These are phyloP conservation scores for Dysidea cf. avara DNA, from an alignment of 37 sponge, comb jelly and placozoan species.

Conservation along the genomic window DNA sequence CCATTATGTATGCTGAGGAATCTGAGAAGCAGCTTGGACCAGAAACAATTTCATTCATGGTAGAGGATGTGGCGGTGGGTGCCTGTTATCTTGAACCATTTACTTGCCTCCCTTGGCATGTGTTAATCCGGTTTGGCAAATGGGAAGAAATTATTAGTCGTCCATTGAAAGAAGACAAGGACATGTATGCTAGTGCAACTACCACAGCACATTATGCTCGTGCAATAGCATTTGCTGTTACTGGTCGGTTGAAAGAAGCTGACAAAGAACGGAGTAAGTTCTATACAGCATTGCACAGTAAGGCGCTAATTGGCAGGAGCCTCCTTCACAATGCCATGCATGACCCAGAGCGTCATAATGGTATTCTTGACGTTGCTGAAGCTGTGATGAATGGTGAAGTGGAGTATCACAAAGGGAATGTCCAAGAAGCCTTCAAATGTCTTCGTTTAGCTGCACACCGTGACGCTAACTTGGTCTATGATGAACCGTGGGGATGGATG, in stretches of 20 bases:
- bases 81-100: slow-evolving; percentile 45
- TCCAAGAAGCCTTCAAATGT: slow-evolving; percentile 40
- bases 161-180: slow-evolving; percentile 50
- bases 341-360: slow-evolving; percentile 36
- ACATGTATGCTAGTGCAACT: slow-evolving; percentile 26
- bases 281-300: slow-evolving; percentile 41
- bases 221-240: slow-evolving; percentile 64
- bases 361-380: slow-evolving; percentile 60
- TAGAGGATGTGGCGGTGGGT: slow-evolving; percentile 46
- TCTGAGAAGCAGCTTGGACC: slow-evolving; percentile 30
- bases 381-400: slow-evolving; percentile 62
- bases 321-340: slow-evolving; percentile 47
- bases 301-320: slow-evolving; percentile 14
- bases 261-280: slow-evolving; percentile 42
- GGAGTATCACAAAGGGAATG: too few species aligned
- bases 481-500: slow-evolving; percentile 76
- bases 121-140: slow-evolving; percentile 65
- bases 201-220: slow-evolving; percentile 63
- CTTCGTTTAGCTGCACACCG: slow-evolving; percentile 55
- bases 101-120: slow-evolving; percentile 18
- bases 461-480: slow-evolving; percentile 34
- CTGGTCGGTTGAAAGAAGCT: slow-evolving; percentile 48
- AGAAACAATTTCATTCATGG: slow-evolving; percentile 31
- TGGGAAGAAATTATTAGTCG: slow-evolving; percentile 61
- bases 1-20: slow-evolving; percentile 50